Evolutionary conservation across 2,113 vertebrate genomes (phyloP), one percentile per base, ranked within the genome.

Genomic region (Neodontobutis hainanensis): DNA sequence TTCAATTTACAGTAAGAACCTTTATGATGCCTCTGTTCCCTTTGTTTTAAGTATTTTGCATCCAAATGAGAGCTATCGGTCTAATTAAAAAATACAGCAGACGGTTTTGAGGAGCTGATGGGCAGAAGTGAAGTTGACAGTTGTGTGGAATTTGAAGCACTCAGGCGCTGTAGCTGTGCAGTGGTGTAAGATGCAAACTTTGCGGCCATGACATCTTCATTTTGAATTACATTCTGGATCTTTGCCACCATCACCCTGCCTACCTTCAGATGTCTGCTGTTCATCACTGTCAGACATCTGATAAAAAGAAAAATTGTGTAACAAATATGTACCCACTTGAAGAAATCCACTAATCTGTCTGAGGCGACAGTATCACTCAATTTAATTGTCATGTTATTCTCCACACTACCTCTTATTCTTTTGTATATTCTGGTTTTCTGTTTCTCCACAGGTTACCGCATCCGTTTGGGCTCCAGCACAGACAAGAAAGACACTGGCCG

Each of bases 401-500:
- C 56, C 11, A 32, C 0, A 16, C 5, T 43, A n/a, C n/a, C 36
- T 0, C 3, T 15, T 59, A n/a, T 6, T 6, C 66, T 0, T 47
- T 47, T 5, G 36, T 61, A 42, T 34, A 57, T 56, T 11, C 4
- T 32, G 7, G 5, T 19, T 48, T 27, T 67, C 16, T 4, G 8
- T 49, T 56, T 11, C 32, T 12, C 58, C 51, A 6, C 16, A 98
- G 96, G 96, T 51, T 98, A 98, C 70, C 94, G 96, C 52, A 94
- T 98, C 90, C 90, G 95, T 6, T 85, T 98, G 74, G 96, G 96
- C 75, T 97, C 96, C 82, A 98, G 96, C 91, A 97, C 96, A 0
- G 96, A 98, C 88, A 97, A 97, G 85, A 97, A 97, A 85, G 97
- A 99, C 87, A 94, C 95, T 0, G 97, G 97, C 1, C 91, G 95